Conservation (phyloP, 2,888 invertebrate genomes). For the Campaea margaritaria region DNA sequence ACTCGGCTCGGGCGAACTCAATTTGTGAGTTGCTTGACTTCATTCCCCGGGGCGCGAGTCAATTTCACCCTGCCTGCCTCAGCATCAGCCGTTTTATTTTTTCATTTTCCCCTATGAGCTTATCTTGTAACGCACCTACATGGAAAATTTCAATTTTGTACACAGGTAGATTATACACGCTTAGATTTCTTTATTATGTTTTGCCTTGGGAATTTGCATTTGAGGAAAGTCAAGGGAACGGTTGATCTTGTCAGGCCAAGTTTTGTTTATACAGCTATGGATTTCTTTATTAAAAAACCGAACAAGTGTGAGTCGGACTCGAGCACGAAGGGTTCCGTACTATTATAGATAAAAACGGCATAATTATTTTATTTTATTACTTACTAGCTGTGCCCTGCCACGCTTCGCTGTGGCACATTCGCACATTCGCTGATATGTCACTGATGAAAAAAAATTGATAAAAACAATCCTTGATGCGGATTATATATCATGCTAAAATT, state of each 20-base stretch:
- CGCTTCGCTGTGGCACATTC: too few species aligned
- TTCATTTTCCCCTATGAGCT: constrained; percentile 42
- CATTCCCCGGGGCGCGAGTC: constrained; percentile 39
- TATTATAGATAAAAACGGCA: too few species aligned
- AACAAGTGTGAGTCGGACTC: too few species aligned
- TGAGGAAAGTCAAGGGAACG: neutral
- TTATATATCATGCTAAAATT: too few species aligned
- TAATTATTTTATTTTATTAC: too few species aligned
- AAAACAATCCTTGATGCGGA: too few species aligned
- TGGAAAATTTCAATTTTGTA: constrained; percentile 33
- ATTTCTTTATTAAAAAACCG: too few species aligned
- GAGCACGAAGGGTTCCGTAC: too few species aligned
- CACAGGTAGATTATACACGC: constrained; percentile 15
- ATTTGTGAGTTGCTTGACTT: constrained; percentile 33
- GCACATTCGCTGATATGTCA: too few species aligned
- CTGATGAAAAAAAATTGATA: too few species aligned
- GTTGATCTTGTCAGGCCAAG: neutral
- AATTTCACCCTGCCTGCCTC: constrained; percentile 39
- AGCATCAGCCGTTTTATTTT: constrained; percentile 32
- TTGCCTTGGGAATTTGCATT: constrained; percentile 9
- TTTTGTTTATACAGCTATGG: neutral
- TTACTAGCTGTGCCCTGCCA: too few species aligned
- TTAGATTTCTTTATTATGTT: constrained; percentile 14
- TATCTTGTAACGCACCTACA: constrained; percentile 19
- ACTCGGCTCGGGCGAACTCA: constrained; percentile 18